Evolutionary conservation across 2,888 invertebrate species (phyloP), one percentile per base, ranked within the genome.

Genomic region (Conus canariensis): DNA sequence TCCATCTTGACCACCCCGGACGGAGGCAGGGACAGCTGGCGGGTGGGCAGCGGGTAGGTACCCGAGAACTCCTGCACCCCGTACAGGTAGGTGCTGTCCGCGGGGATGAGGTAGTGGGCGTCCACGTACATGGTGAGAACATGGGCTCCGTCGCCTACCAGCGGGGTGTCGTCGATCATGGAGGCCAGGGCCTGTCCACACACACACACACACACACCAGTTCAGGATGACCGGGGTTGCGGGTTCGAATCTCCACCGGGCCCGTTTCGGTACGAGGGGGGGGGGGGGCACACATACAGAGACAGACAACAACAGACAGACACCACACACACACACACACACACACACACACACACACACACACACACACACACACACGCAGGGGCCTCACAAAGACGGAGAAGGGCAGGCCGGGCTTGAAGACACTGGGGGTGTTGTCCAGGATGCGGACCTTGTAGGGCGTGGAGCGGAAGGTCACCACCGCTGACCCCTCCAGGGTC

Each of bases 371-470:
- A 45, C 70, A 70, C 70, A 16, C n/a, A 70, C n/a, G 0, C 8
- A 8, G 8, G 12, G 0, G n/a, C 10, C 89, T 70, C 30, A 89
- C 89, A n/a, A 74, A 89, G 30, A 89, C 85, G 14, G 85, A 67
- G 77, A 60, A 89, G 58, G 89, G 89, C 64, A 89, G 89, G 60
- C 98, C 98, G 1, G 98, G 98, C 96, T 98, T 98, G 96, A 98
- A 99, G 93, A 98, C 97, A 93, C 98, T 98, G 0, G 98, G 98
- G 19, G 91, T 92, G 85, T 98, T 98, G 94, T 98, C 97, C 59
- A 98, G 97, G 85, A 98, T 97, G 90, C 97, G 97, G 97, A 98
- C 97, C 93, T 97, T 97, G 94, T 98, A 98, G 93, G 97, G 97
- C 94, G 98, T 97, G 89, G 97, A 97, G 96, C 98, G 98, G 8